Percentiles rank a stretch among this genome's conserved stretches.
These are phyloP conservation scores for Parthenolecanium corni DNA, from an alignment of 2,888 invertebrate genomes.

Conservation along the genomic window DNA sequence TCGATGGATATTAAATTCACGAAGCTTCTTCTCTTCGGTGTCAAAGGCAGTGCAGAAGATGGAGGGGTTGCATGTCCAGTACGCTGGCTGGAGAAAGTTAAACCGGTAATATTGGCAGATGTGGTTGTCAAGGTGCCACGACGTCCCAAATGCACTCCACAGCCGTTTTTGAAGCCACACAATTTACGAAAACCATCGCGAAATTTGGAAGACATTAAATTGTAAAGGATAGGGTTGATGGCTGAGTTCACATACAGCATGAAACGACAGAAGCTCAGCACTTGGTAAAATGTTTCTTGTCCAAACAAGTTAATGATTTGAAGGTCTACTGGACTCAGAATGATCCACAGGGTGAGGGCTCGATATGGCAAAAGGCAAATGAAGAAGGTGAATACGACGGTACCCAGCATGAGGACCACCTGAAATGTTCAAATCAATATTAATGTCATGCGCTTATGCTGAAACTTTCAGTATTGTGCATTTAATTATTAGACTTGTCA, in stretches of 20 bases:
- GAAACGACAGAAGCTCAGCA: conserved; percentile 71
- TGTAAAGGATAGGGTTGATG: conserved; percentile 79
- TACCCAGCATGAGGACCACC: conserved; percentile 71
- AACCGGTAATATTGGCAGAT: conserved; percentile 29
- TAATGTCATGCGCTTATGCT: neutral
- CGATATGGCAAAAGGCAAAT: conserved; percentile 79
- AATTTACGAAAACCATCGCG: conserved; percentile 75
- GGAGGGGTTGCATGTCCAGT: neutral
- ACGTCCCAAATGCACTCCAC: conserved; percentile 45
- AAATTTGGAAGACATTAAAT: conserved; percentile 84
- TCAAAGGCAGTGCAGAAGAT: conserved; percentile 29
- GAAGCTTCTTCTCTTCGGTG: conserved; percentile 33
- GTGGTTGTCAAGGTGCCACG: conserved; percentile 47
- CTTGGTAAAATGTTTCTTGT: conserved; percentile 65
- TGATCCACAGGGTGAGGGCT: conserved; percentile 75
- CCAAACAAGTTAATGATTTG: conserved; percentile 57
- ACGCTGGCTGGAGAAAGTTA: conserved; percentile 23
- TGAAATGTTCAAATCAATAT: conserved; percentile 23
- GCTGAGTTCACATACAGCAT: conserved; percentile 84
- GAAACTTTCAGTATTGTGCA: no score
- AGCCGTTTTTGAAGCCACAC: conserved; percentile 42
- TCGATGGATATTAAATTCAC: conserved; percentile 32
- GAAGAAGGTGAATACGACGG: conserved; percentile 83
- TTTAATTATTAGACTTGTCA: no score
- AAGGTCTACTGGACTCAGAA: conserved; percentile 56